Conservation (phyloP, 2,113 vertebrate genomes). For the Leucopsar rothschildi region DNA sequence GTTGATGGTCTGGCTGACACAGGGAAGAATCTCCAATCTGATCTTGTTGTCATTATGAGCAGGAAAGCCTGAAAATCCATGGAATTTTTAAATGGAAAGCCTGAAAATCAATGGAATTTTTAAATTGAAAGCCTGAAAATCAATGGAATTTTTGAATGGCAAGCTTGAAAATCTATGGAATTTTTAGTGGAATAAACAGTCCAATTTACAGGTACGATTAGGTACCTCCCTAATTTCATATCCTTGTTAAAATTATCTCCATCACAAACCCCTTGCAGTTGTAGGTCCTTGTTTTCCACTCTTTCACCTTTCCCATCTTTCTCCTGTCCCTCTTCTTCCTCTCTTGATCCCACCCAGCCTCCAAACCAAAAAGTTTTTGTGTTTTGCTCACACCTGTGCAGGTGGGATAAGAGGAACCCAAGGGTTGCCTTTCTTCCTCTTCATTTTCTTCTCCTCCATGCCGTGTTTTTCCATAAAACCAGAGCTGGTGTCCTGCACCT, state of each 20-base stretch:
- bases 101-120: neutral
- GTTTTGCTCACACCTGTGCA: too few relatives aligned
- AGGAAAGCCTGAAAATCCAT: neutral
- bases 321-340: neutral
- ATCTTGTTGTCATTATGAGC: neutral
- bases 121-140: neutral
- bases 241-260: neutral
- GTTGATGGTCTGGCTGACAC: neutral
- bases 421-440: fast-evolving
- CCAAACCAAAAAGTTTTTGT: neutral
- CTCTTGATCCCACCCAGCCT: neutral
- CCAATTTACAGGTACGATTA: neutral
- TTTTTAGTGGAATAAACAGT: neutral
- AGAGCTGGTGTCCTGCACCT: neutral
- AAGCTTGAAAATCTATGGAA: neutral
- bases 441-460: neutral
- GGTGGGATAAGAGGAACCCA: neutral
- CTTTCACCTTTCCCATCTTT: neutral
- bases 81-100: too few relatives aligned
- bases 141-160: neutral
- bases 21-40: neutral
- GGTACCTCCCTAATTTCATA: neutral
- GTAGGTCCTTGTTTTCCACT: neutral
- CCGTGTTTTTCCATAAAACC: neutral
- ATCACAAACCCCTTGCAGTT: neutral